Base-by-base conservation (phyloP, 2,113 vertebrate species). In the Pollimyrus isidori region DNA sequence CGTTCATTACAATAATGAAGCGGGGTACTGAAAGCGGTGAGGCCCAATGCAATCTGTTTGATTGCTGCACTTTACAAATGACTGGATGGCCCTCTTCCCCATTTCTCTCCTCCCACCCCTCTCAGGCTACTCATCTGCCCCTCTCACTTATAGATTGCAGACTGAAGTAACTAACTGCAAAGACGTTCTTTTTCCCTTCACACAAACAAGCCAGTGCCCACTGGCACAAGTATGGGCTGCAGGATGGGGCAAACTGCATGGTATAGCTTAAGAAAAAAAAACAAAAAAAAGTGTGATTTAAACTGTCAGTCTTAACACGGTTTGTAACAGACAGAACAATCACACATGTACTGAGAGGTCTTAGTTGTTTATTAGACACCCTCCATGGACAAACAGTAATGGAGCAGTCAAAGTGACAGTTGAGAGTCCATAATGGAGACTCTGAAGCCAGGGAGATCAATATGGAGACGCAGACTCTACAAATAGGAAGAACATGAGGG, bases 31-130 rank as follows among this genome's bases (percentile, higher is more conserved):
- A 30, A 73, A 89, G 92, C 35, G 86, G 73, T 10, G 84, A 90
- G 80, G 90, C 65, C n/a, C 50, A 15, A 39, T 90, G 90, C 91
- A 93, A 93, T 92, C 92, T 91, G 93, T 90, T 91, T 93, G 93
- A 93, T 92, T 91, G 90, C 85, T 85, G 73, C 89, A 92, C 92
- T 92, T 91, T 93, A 91, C 89, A 92, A 93, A 93, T 92, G 90
- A 92, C 91, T 80, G 35, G 45, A 80, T 21, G n/a, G 62, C 52
- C 89, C 83, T 21, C 26, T 87, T 52, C 48, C 19, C 23, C n/a
- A 69, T 30, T 69, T 69, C 62, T 69, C n/a, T 69, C n/a, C 35
- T 13, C 35, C 73, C 35, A 35, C 73, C 17, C 35, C 73, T 17
- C 5, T 26, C 7, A 65, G n/a, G 30, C 62, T 69, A 13, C n/a